phyloP scores from a whole-genome alignment of 2,797 vertebrate genomes.

The Microctenopoma stevenorrisi region DNA sequence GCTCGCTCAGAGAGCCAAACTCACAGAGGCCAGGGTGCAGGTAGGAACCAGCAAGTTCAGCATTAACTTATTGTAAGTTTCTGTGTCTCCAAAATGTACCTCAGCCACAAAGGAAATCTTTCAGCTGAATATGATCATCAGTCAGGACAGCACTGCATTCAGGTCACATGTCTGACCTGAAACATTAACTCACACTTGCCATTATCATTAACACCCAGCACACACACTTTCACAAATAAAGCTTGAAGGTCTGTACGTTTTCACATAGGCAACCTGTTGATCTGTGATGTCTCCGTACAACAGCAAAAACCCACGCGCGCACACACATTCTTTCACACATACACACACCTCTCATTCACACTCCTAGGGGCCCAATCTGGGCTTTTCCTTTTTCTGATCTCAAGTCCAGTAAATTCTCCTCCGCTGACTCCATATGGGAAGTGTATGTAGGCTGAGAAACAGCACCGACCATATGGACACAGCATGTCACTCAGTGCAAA shows the following conservation, averaged over 20 bases:
- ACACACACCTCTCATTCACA: conserved; percentile 62
- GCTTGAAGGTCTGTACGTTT: conserved; percentile 10
- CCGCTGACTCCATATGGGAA: conserved; percentile 88
- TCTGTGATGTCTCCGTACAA: conserved; percentile 27
- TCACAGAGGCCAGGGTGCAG: conserved; percentile 96
- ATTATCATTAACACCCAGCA: not conserved
- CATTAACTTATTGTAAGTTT: not conserved
- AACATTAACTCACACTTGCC: not conserved
- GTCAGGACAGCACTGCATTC: not conserved
- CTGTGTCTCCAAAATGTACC: not conserved
- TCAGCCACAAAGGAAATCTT: not conserved
- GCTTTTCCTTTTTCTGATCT: conserved; percentile 83
- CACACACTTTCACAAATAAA: not conserved
- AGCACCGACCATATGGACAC: conserved; percentile 74
- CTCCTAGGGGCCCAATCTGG: conserved; percentile 85
- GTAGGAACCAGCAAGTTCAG: conserved; percentile 66
- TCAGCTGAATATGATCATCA: not conserved
- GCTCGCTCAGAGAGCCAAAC: conserved; percentile 94
- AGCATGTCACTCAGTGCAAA: conserved; percentile 72
- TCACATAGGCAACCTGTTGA: conserved; percentile 25
- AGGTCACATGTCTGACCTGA: not conserved
- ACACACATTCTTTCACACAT: conserved; percentile 8
- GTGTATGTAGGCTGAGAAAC: conserved; percentile 87
- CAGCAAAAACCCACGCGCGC: not conserved
- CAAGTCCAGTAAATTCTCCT: conserved; percentile 85